Conservation (phyloP, 1,140 invertebrate species). For the Papilio dardanus region DNA sequence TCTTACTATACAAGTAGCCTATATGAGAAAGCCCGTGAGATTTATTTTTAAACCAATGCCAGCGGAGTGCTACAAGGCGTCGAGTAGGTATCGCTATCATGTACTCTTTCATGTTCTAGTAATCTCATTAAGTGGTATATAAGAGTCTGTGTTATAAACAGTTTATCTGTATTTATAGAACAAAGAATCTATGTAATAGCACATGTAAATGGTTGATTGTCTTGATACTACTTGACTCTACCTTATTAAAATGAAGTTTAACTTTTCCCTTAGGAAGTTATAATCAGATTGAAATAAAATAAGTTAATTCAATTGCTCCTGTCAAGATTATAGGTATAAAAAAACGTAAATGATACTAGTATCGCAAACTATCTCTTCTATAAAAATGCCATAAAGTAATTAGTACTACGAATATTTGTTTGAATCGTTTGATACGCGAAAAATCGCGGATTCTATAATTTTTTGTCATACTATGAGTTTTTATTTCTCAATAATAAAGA, state of each 20-base stretch:
- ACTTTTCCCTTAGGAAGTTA: neutral
- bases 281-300: neutral
- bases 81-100: neutral
- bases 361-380: no score
- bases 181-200: neutral
- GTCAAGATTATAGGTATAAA: no score
- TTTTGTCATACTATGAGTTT: neutral
- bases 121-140: neutral
- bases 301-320: no score
- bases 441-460: no score
- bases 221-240: neutral
- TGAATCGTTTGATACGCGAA: no score
- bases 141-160: neutral
- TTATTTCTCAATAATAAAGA: neutral
- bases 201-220: neutral
- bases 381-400: no score
- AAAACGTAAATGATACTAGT: no score
- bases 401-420: no score
- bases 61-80: neutral
- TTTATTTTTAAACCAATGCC: conserved; percentile 20
- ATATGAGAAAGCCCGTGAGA: neutral
- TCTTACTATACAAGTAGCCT: no score
- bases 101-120: neutral
- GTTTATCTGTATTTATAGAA: neutral
- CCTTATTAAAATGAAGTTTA: neutral